Conservation (phyloP, 1,140 invertebrate species). For the Mesaphorura yosii region DNA sequence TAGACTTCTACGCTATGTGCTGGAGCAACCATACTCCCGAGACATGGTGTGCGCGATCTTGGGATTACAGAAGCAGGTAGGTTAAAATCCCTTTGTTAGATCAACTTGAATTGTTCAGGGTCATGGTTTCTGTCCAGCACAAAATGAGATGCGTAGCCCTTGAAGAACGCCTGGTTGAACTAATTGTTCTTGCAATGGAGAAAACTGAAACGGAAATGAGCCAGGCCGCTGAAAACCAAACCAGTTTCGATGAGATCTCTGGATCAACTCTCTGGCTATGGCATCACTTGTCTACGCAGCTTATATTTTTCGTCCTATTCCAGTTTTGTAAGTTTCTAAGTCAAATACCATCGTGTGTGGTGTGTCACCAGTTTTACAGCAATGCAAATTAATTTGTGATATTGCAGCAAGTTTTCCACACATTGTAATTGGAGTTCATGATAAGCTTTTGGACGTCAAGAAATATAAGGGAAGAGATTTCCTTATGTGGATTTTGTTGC, state of each 20-base stretch:
- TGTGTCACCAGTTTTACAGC: conserved; percentile 18
- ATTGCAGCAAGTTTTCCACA: conserved; percentile 84
- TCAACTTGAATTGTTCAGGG: conserved; percentile 9
- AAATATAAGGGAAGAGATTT: conserved; percentile 82
- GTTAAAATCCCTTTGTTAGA: conserved; percentile 2
- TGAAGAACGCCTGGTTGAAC: conserved; percentile 84
- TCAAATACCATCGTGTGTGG: not conserved
- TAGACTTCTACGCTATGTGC: conserved; percentile 69
- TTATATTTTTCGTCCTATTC: conserved; percentile 91
- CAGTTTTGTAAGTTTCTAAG: conserved; percentile 54
- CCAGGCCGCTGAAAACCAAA: conserved; percentile 36
- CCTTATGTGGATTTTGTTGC: conserved; percentile 93
- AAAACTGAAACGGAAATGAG: conserved; percentile 57
- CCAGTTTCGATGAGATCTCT: conserved; percentile 46
- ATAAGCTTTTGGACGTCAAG: conserved; percentile 68
- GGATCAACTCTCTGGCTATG: conserved; percentile 67
- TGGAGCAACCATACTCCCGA: conserved; percentile 88
- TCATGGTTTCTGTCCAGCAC: conserved; percentile 44
- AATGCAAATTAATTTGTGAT: conserved; percentile 90
- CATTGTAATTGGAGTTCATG: conserved; percentile 76
- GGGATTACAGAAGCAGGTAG: conserved; percentile 74
- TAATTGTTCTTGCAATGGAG: conserved; percentile 85
- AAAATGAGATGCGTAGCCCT: conserved; percentile 78
- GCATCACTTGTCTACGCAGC: conserved; percentile 85
- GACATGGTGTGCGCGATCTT: conserved; percentile 94